Evolutionary conservation across 2,797 vertebrate species (phyloP), one percentile per base, ranked within the genome.

Genomic region (Pseudotriccus pelzelni): DNA sequence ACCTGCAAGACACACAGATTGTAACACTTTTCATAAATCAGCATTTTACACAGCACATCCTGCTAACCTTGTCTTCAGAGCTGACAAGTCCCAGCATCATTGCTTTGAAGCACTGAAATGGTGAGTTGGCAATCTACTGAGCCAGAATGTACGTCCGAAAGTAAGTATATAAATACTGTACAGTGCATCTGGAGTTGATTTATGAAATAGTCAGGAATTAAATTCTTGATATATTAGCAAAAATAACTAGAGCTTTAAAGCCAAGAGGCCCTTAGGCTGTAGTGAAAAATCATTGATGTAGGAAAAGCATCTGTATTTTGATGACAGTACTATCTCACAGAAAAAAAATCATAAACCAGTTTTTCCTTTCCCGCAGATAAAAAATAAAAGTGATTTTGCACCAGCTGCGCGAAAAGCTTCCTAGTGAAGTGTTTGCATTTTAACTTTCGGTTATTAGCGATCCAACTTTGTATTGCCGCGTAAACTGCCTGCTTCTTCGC

Each of bases 231-330:
- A 60, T 32, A 81, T 82, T 93, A 72, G 53, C 44, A 94, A 92
- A 74, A 95, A 87, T 66, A 88, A 53, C 66, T 24, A 80, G 41
- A 93, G 46, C 66, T 96, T 93, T 87, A 89, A 89, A 89, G n/a
- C 41, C 64, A 70, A 85, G 46, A 68, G 62, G 37, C 70, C 80
- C 58, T 82, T 15, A 84, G 72, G 80, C 75, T 83, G 39, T 20
- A 66, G 25, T 21, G 39, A 85, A 91, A 80, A 94, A 78, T 58
- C 58, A 85, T 0, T 74, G 64, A 66, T 59, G 52, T 67, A 81
- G 64, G 72, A 75, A 68, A 93, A 91, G 21, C 50, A 44, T 62
- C 77, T 58, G 44, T 67, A 60, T 97, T 90, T 95, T 30, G 47
- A 74, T 62, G 60, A 58, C 21, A 14, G 46, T 34, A 74, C 39